These are phyloP conservation scores for Herpailurus yagouaroundi DNA, from an alignment of 2,113 vertebrate genomes.

Conservation along the genomic window DNA sequence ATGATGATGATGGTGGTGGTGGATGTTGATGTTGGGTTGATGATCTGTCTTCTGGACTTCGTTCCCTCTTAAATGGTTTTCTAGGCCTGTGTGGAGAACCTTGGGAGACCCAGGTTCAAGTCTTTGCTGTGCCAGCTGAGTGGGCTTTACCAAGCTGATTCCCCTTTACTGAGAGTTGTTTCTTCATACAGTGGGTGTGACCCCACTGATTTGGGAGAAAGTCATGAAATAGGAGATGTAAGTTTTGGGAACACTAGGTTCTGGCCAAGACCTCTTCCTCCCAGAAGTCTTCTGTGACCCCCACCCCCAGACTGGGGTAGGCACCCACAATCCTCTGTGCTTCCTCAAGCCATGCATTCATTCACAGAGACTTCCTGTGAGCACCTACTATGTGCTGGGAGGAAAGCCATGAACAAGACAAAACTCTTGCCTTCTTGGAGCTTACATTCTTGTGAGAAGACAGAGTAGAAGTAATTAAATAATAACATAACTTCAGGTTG, in stretches of 20 bases:
- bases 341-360: neutral
- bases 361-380: neutral
- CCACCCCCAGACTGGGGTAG: neutral
- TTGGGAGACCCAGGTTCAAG: neutral
- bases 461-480: neutral
- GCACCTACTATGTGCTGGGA: neutral
- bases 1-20: neutral
- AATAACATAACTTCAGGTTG: neutral
- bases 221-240: neutral
- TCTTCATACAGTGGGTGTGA: conserved; percentile 10
- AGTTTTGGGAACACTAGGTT: neutral
- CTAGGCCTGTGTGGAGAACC: neutral
- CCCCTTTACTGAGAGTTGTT: neutral
- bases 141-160: neutral
- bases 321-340: neutral
- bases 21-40: neutral
- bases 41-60: neutral
- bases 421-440: neutral
- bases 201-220: neutral
- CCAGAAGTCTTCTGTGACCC: neutral
- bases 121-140: neutral
- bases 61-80: neutral
- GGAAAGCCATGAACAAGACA: neutral
- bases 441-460: neutral
- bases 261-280: neutral